These are phyloP conservation scores for Pelecanus crispus DNA, from an alignment of 2,113 vertebrate species.

Conservation along the genomic window DNA sequence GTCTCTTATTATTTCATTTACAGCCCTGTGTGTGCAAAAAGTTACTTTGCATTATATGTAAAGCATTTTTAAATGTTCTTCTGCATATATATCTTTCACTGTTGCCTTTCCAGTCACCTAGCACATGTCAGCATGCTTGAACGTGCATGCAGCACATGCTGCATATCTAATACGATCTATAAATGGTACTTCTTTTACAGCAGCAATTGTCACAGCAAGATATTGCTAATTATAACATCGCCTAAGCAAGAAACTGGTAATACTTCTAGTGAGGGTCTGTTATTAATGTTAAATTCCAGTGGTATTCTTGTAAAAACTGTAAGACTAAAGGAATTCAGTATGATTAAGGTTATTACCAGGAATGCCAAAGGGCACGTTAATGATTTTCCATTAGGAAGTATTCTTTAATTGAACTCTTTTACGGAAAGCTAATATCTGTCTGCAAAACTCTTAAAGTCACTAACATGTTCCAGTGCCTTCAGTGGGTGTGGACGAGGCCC, in stretches of 20 bases:
- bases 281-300: conserved; percentile 19
- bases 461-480: neutral
- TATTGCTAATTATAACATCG: conserved; percentile 48
- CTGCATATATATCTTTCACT: neutral
- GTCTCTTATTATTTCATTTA: conserved; percentile 50
- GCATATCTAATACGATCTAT: neutral
- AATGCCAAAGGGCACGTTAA: neutral
- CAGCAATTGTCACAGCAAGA: conserved; percentile 29
- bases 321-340: neutral
- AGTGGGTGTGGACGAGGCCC: neutral
- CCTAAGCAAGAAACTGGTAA: conserved; percentile 24
- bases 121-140: neutral
- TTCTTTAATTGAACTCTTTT: neutral
- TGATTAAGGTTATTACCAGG: neutral
- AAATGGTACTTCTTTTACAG: conserved; percentile 25
- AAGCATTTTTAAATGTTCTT: neutral
- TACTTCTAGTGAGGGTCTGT: neutral
- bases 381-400: neutral
- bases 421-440: neutral
- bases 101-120: neutral
- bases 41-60: neutral
- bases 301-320: neutral
- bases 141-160: neutral
- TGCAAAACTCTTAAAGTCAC: neutral
- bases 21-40: neutral